Percentiles rank a stretch among this genome's conserved stretches.
Evolutionary conservation across 2,797 vertebrate genomes (phyloP).

Genomic region (Spinus pinus): DNA sequence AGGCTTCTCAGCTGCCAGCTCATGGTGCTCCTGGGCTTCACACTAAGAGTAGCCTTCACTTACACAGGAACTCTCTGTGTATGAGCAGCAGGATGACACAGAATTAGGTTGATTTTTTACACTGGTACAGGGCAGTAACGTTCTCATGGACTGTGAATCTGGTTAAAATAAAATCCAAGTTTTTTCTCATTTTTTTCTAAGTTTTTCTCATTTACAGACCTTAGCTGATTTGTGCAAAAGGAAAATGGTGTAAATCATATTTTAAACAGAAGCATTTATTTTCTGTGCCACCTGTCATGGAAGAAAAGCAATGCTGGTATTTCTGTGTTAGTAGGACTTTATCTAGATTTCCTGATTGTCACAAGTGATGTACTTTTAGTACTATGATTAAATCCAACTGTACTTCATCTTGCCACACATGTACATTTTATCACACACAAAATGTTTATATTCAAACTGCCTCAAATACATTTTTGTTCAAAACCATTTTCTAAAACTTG

Average conservation of each 20-base stretch:
- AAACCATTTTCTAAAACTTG: not conserved
- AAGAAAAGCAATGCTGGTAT: not conserved
- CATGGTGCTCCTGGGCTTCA: not conserved
- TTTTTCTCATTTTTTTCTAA: not conserved
- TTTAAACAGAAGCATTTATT: constrained; percentile 8
- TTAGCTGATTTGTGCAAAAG: not conserved
- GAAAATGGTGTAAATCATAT: not conserved
- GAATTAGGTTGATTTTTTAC: not conserved
- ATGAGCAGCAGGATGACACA: not conserved
- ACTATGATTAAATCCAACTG: constrained; percentile 42
- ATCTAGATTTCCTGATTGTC: constrained; percentile 36
- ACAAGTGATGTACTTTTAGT: not conserved
- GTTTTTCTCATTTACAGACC: not conserved
- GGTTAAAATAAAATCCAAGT: not conserved
- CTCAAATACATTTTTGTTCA: not conserved
- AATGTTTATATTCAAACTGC: not conserved
- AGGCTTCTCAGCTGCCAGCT: not conserved
- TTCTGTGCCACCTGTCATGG: not conserved
- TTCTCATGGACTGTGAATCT: not conserved
- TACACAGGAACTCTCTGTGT: not conserved
- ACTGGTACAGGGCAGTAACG: not conserved
- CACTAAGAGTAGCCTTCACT: not conserved
- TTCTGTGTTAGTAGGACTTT: constrained; percentile 10
- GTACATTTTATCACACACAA: not conserved
- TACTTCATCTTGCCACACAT: not conserved